Evolutionary conservation across 2,888 invertebrate species (phyloP).

Genomic region (Pristionchus maxplancki): DNA sequence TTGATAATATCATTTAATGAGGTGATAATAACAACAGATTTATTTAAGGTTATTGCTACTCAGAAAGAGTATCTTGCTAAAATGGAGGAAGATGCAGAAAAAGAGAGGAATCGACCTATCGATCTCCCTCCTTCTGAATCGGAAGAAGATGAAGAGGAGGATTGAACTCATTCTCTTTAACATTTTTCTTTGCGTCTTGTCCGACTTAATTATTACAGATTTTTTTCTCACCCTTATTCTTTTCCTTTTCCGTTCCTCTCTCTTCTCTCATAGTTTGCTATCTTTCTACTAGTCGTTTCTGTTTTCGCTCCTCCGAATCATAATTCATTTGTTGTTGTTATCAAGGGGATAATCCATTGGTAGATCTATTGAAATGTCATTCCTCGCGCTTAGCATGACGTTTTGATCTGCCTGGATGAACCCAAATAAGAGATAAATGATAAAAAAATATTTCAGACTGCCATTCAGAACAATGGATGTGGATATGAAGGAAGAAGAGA

Average conservation of each 20-base stretch:
- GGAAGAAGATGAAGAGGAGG: constrained; percentile 69
- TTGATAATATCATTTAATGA: neutral
- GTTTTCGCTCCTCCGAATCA: neutral
- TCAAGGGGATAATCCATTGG: constrained; percentile 1
- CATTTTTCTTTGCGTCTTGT: neutral
- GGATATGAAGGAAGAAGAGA: neutral
- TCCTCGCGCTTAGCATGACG: neutral
- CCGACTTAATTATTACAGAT: neutral
- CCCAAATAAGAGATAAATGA: constrained; percentile 5
- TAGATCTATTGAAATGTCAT: constrained; percentile 1
- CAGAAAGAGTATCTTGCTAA: constrained; percentile 69
- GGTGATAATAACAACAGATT: no score
- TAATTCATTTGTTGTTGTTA: constrained; percentile 31
- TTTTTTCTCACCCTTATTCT: neutral
- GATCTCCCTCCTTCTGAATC: constrained; percentile 72
- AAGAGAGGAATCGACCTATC: constrained; percentile 63
- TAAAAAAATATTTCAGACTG: neutral
- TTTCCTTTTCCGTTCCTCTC: neutral
- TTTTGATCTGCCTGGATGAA: neutral
- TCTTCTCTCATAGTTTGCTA: neutral
- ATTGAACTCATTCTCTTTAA: neutral
- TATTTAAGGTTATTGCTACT: constrained; percentile 53
- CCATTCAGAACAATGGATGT: constrained; percentile 17
- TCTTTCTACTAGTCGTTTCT: constrained; percentile 40
- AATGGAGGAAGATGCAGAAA: constrained; percentile 68